Percentiles rank a stretch among this genome's conserved stretches.
These are phyloP conservation scores for Ceuthmochares aereus DNA, from an alignment of 2,113 vertebrate species.

Conservation along the genomic window DNA sequence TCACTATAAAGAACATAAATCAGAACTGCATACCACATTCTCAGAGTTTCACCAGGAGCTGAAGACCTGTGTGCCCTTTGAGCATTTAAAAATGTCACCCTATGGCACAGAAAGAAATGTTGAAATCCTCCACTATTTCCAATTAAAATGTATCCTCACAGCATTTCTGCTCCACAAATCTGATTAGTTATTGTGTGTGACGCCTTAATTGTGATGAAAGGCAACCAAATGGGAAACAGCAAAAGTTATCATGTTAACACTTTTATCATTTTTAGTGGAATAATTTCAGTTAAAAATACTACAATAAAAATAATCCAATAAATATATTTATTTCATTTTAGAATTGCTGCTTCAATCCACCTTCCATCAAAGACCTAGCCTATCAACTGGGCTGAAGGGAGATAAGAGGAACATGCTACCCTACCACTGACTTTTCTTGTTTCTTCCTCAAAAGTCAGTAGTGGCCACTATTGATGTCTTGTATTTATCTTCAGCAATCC, in stretches of 20 bases:
- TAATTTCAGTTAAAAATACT: background rate
- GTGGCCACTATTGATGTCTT: background rate
- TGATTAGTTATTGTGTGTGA: constrained; percentile 31
- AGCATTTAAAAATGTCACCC: constrained; percentile 58
- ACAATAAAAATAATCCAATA: background rate
- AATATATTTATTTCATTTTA: background rate
- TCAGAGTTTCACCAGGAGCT: background rate
- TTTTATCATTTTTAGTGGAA: background rate
- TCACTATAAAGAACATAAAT: background rate
- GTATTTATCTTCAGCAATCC: background rate
- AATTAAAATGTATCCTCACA: constrained; percentile 47
- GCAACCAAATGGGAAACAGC: constrained; percentile 17
- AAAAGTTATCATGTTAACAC: background rate
- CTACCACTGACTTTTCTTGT: background rate
- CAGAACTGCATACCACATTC: background rate
- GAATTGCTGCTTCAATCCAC: background rate
- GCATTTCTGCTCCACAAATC: constrained; percentile 16
- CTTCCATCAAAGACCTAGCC: background rate
- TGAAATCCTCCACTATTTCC: constrained; percentile 10
- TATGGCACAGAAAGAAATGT: background rate
- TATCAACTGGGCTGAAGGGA: background rate
- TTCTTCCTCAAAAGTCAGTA: background rate
- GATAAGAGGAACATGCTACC: background rate
- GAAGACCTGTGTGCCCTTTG: background rate
- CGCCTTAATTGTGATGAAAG: constrained; percentile 20